Conservation (phyloP, 1,140 invertebrate genomes). For the Latrodectus geometricus region DNA sequence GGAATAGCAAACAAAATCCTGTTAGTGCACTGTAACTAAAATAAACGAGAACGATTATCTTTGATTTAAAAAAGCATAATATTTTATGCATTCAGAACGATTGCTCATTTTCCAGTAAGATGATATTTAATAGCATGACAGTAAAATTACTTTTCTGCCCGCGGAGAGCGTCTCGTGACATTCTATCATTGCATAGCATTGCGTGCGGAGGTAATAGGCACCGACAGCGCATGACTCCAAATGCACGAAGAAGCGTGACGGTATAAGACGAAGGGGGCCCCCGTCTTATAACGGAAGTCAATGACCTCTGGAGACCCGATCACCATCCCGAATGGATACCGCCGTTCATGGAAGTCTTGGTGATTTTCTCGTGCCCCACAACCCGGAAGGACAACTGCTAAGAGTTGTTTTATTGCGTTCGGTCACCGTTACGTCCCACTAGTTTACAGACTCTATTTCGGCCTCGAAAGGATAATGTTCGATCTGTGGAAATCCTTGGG, state of each 20-base stretch:
- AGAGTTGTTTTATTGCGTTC: not conserved
- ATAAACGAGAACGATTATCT: too few species aligned
- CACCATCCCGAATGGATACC: too few species aligned
- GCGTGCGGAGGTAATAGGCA: not conserved
- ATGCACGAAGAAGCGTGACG: not conserved
- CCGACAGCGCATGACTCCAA: not conserved
- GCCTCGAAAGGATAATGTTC: not conserved
- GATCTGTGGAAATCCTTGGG: not conserved
- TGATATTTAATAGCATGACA: not conserved
- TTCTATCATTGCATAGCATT: not conserved
- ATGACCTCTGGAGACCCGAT: not conserved
- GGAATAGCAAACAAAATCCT: too few species aligned
- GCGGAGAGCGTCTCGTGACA: not conserved
- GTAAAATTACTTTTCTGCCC: not conserved
- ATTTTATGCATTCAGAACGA: too few species aligned
- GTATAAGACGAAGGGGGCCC: not conserved
- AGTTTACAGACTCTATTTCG: not conserved
- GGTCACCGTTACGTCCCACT: not conserved
- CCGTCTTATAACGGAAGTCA: not conserved
- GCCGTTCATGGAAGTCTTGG: not conserved
- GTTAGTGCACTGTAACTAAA: too few species aligned
- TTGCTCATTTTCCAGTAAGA: not conserved
- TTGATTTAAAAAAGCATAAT: too few species aligned
- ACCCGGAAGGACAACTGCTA: not conserved
- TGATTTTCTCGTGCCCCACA: not conserved